Percentiles rank a stretch among this genome's conserved stretches.
These are phyloP conservation scores for Dreissena polymorpha DNA, from an alignment of 1,140 invertebrate species.

Conservation along the genomic window DNA sequence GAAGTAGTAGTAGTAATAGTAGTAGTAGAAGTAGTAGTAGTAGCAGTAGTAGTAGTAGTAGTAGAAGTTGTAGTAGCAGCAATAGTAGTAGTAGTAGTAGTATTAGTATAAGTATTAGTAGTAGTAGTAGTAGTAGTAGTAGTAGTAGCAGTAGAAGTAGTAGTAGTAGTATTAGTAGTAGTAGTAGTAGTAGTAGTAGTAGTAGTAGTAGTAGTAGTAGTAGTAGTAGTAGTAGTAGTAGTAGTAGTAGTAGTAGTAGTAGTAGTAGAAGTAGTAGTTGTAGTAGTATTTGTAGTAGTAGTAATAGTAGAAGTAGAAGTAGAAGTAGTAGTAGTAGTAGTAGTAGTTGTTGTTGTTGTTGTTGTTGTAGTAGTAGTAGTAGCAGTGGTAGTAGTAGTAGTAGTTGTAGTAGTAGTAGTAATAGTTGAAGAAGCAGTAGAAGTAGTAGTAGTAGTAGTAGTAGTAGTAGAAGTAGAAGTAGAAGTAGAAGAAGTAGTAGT, in stretches of 20 bases:
- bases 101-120: too few species aligned
- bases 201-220: constrained; percentile 25
- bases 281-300: too few species aligned
- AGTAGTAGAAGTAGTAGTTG: too few species aligned
- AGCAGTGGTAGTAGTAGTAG: constrained; percentile 7
- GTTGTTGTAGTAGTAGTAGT: constrained; percentile 16
- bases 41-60: not conserved
- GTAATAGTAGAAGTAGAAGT: constrained; percentile 8
- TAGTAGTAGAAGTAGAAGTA: not conserved
- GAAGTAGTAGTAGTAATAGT: constrained; percentile 5
- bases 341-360: not conserved
- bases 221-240: constrained; percentile 9
- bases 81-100: too few species aligned
- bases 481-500: not conserved
- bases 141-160: too few species aligned
- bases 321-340: constrained; percentile 7
- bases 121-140: too few species aligned
- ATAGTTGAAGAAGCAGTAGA: too few species aligned
- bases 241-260: constrained; percentile 13
- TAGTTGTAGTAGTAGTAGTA: not conserved
- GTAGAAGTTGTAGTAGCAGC: too few species aligned
- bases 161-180: too few species aligned
- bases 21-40: constrained; percentile 5
- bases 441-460: too few species aligned
- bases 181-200: constrained; percentile 23